Percentiles rank a stretch among this genome's conserved stretches.
Conservation (phyloP, 1,140 invertebrate genomes). For the Drosophila pruinosa region DNA sequence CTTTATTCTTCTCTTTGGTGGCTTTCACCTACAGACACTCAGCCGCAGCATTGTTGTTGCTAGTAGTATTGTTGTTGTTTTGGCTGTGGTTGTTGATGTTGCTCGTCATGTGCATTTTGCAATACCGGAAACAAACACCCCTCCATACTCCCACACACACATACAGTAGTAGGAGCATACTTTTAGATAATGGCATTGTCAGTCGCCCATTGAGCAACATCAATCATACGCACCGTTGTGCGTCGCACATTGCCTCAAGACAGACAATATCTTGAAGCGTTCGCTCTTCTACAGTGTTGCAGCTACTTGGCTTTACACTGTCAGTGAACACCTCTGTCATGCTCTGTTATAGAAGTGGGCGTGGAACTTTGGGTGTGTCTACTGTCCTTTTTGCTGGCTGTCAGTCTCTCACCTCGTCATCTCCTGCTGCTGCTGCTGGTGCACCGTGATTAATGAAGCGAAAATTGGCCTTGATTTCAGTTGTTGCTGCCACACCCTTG, state of each 20-base stretch:
- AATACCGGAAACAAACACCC: not conserved
- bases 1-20: not conserved
- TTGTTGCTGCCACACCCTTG: constrained; percentile 20
- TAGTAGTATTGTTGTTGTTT: constrained; percentile 24
- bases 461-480: constrained; percentile 46
- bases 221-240: constrained; percentile 69
- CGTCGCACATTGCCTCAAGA: constrained; percentile 46
- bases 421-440: not conserved
- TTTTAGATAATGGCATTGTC: constrained; percentile 66
- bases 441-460: constrained; percentile 43
- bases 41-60: constrained; percentile 2
- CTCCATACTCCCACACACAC: too few relatives aligned
- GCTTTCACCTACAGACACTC: constrained; percentile 24
- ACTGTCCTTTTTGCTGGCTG: constrained; percentile 6
- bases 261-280: constrained; percentile 47
- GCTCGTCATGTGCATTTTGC: constrained; percentile 42
- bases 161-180: constrained; percentile 19
- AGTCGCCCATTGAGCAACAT: constrained; percentile 65
- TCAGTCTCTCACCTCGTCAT: not conserved
- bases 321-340: constrained; percentile 26
- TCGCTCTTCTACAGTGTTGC: constrained; percentile 25
- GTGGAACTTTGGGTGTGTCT: constrained; percentile 5
- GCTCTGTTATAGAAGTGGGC: not conserved
- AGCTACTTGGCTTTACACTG: constrained; percentile 13
- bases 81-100: constrained; percentile 28